Evolutionary conservation across 2,888 invertebrate genomes (phyloP), one percentile per base, ranked within the genome.

Genomic region (Epistrophe eligans): DNA sequence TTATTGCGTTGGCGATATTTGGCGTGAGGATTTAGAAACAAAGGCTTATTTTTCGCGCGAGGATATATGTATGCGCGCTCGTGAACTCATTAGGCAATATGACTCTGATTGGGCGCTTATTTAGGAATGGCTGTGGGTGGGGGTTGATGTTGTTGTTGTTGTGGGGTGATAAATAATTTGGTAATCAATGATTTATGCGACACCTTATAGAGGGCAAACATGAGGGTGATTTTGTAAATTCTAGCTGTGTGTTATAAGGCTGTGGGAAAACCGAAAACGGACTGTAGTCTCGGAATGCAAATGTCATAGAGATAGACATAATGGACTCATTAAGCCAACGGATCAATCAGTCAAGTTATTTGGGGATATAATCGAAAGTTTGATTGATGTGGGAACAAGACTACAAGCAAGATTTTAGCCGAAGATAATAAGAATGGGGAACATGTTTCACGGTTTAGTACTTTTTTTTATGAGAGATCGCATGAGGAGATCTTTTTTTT

Each of bases 61-160:
- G 35, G 38, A 35, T 70, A 70, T 70, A 72, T 58, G 58, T 10
- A 58, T 24, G n/a, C n/a, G n/a, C 84, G 74, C 52, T 87, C 87
- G 83, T 87, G 87, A 83, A 83, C 87, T 83, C 83, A 87, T 87
- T 87, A 87, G 83, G 83, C 83, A 87, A 87, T 82, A 87, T 85
- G 70, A 58, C 60, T 72, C 45, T 35, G 70, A 81, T 82, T 79
- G 77, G 64, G 38, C 38, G 72, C 58, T 64, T 58, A 48, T 38
- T 67, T 45, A 28, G 43, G 57, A 32, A 55, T 32, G 32, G 57
- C 2, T n/a, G 45, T 55, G 32, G 66, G 72, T 72, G 76, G 38
- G 57, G 72, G 45, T 55, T 35, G 62, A 19, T 19, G 19, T 11
- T 62, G n/a, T 35, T 45, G 48, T 57, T 50, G 48, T 60, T 35